phyloP scores from a whole-genome alignment of 2,888 invertebrate species.

The Drosophila melanocephala region DNA sequence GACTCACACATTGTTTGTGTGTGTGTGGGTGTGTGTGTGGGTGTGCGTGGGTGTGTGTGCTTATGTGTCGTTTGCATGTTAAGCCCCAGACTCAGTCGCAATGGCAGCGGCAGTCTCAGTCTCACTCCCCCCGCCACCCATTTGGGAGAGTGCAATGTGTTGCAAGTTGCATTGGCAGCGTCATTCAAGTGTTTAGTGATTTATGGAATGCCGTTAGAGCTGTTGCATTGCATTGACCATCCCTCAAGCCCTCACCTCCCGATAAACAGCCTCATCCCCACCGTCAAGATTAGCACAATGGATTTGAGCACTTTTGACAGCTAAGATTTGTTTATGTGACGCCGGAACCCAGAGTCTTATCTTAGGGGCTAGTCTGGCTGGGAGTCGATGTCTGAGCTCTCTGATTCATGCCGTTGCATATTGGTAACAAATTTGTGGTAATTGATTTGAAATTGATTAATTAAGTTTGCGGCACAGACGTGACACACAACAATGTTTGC shows the following conservation, averaged over 20 bases:
- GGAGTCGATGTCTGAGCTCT: constrained; percentile 3
- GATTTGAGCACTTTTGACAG: constrained; percentile 83
- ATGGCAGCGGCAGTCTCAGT: constrained; percentile 32
- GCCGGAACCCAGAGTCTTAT: constrained; percentile 54
- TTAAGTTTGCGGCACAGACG: constrained; percentile 62
- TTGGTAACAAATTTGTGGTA: constrained; percentile 83
- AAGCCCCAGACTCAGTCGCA: constrained; percentile 41
- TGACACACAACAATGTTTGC: constrained; percentile 36
- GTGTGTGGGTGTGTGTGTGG: not conserved
- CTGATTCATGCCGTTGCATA: constrained; percentile 81
- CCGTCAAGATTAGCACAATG: constrained; percentile 80
- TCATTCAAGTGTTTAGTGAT: constrained; percentile 82
- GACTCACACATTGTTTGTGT: constrained; percentile 6
- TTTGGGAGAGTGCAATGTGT: constrained; percentile 68
- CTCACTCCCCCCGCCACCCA: not conserved
- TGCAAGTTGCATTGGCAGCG: constrained; percentile 79
- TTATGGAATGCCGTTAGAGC: constrained; percentile 83
- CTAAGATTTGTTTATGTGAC: constrained; percentile 80
- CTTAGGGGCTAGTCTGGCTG: constrained; percentile 38
- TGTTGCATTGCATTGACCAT: constrained; percentile 27
- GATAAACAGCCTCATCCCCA: not conserved
- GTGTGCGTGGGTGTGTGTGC: constrained; percentile 20
- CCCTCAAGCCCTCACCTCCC: not conserved
- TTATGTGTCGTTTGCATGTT: constrained; percentile 54
- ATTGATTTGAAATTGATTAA: constrained; percentile 83